Evolutionary conservation across 2,797 vertebrate species (phyloP).

Genomic region (Chaunax sp.): DNA sequence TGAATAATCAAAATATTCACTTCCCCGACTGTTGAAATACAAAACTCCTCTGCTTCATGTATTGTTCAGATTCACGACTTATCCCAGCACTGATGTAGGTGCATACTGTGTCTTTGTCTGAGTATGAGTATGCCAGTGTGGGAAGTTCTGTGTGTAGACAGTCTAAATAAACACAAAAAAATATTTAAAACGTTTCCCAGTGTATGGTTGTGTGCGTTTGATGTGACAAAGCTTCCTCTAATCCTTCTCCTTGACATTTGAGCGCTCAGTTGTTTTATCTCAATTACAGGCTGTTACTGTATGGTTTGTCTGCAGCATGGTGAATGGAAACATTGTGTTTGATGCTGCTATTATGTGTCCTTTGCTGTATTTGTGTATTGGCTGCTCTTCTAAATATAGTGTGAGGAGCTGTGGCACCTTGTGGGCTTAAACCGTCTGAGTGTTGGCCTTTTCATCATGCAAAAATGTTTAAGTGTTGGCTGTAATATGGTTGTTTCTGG

Average conservation of each 20-base stretch:
- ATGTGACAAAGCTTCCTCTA: constrained; percentile 55
- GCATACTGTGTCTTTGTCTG: constrained; percentile 33
- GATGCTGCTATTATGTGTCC: constrained; percentile 31
- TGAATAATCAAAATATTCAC: constrained; percentile 25
- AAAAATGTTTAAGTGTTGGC: constrained; percentile 11
- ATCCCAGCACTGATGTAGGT: constrained; percentile 8
- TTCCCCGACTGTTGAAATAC: constrained; percentile 4
- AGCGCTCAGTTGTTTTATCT: constrained; percentile 51
- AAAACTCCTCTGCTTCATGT: background rate
- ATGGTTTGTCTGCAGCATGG: constrained; percentile 23
- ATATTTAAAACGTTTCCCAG: constrained; percentile 36
- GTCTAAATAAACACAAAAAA: constrained; percentile 61
- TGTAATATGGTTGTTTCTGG: constrained; percentile 14
- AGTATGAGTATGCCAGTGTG: constrained; percentile 38
- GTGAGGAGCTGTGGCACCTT: constrained; percentile 2
- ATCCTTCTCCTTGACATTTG: constrained; percentile 59
- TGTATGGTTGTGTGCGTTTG: constrained; percentile 54
- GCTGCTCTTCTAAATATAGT: constrained; percentile 32
- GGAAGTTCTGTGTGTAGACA: constrained; percentile 44
- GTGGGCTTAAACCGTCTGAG: constrained; percentile 6
- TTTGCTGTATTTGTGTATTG: constrained; percentile 14
- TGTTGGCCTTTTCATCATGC: constrained; percentile 20
- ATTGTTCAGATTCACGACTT: background rate
- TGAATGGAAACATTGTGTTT: constrained; percentile 41
- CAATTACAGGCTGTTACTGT: constrained; percentile 46